These are phyloP conservation scores for Spilogale gracilis DNA, from an alignment of 2,113 vertebrate genomes.

Conservation along the genomic window DNA sequence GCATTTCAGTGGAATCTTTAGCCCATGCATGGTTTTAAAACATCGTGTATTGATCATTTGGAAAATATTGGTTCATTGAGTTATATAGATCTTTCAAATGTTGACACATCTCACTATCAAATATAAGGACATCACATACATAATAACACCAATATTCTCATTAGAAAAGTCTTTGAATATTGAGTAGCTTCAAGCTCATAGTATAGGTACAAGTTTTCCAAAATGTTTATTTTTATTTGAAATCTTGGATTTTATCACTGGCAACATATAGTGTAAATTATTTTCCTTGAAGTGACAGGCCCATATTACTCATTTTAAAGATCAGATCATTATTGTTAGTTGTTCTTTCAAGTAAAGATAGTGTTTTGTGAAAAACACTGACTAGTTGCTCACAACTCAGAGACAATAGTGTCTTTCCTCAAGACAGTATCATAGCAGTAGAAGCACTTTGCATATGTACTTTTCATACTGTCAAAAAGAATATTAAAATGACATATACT, in stretches of 20 bases:
- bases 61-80: constrained; percentile 16
- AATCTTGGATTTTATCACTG: constrained; percentile 45
- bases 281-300: constrained; percentile 46
- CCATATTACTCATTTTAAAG: constrained; percentile 55
- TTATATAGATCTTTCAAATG: constrained; percentile 1
- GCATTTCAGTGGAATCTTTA: neutral
- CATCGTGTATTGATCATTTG: neutral
- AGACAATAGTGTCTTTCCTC: neutral
- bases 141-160: constrained; percentile 13
- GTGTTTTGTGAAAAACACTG: neutral
- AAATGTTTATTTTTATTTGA: constrained; percentile 46
- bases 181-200: constrained; percentile 28
- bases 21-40: neutral
- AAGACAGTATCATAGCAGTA: neutral
- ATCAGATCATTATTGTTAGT: constrained; percentile 37
- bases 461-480: neutral
- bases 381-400: neutral
- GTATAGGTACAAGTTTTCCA: constrained; percentile 22
- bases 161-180: constrained; percentile 7
- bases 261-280: neutral
- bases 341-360: constrained; percentile 4
- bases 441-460: neutral
- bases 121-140: neutral
- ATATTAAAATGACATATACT: neutral
- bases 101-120: constrained; percentile 32